Base-by-base conservation (phyloP, 2,888 invertebrate species). In the Drosophila merina region DNA sequence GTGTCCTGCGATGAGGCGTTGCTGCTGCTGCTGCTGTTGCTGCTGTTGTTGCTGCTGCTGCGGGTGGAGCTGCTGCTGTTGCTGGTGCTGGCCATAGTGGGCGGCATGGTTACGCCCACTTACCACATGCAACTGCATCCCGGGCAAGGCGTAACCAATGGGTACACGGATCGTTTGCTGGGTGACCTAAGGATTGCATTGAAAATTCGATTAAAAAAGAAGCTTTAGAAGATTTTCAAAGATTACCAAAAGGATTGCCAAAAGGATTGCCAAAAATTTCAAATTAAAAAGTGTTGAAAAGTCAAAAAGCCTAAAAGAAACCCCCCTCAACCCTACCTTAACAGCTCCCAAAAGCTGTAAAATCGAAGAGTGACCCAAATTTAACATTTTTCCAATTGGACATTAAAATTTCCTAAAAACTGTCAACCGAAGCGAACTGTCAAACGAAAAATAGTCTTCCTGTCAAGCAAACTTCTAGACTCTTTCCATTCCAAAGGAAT, bases 111-210 rank as follows among this genome's bases (percentile, higher is more conserved):
- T 90, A 48, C 91, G 89, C 30, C 91, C 91, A 48, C 91, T 89
- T n/a, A 91, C 91, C 54, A 93, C 92, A 77, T 92, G 92, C 45
- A 93, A 76, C 57, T 93, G 92, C 85, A 92, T 92, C 33, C 92
- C 92, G 1, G 93, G 93, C 58, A 92, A 72, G 2, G 92, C 91
- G 73, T 93, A 92, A 4, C 92, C 91, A 55, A 92, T 91, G 44
- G 92, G 92, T 58, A 93, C 92, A 33, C 92, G 90, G 67, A 93
- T 92, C 50, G 92, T 92, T 79, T 93, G 93, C 72, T 92, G 92
- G 9, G 92, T 92, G 6, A 92, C 92, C 92, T 92, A 57, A 0
- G 20, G 40, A 9, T 14, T 42, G 7, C 14, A 6, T 7, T 20
- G 8, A 14, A 20, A 42, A 20, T 1, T 1, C 1, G 20, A 20